Base-by-base conservation (phyloP, 2,113 vertebrate genomes). In the Cariama cristata region DNA sequence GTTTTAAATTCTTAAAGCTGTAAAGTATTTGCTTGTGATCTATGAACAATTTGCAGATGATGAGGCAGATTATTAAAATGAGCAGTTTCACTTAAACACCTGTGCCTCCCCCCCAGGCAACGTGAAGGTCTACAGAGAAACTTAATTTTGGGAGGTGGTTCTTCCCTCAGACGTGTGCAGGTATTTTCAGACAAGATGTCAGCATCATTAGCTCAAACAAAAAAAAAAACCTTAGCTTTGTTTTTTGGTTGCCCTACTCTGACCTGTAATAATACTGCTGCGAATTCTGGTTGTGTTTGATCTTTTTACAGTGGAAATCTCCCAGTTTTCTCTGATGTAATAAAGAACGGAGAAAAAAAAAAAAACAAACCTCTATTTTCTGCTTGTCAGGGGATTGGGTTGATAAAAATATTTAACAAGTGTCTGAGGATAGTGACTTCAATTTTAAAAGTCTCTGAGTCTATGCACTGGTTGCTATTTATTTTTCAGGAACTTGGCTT, bases 401-500 rank as follows among this genome's bases (percentile, higher is more conserved):
- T 94, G 88, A 88, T 90, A 49, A 85, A 80, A 86, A 23, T 75
- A 23, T 30, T 86, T 93, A 72, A 40, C 55, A 87, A 83, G 28
- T 68, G 32, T 59, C 77, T 92, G 58, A 91, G 33, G 66, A 68
- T 60, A 93, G 50, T 30, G 50, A 81, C 68, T 86, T 91, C 50
- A 66, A 1, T 59, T 94, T 80, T 74, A 62, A 83, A 93, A 72
- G 75, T 40, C 49, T 90, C 53, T 74, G 60, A 95, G 19, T 77
- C 47, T 96, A 89, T 97, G 32, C 86, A 62, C 19, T 92, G 32
- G 50, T 90, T 77, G 26, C 79, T 91, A 5, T 94, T 86, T 96
- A 56, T 97, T 85, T 96, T 96, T 40, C 94, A 99, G 99, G 98
- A 63, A 98, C 97, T 8, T 99, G 99, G 99, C 96, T 99, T 66